Conservation (phyloP, 2,113 vertebrate species). For the Epinephelus moara region DNA sequence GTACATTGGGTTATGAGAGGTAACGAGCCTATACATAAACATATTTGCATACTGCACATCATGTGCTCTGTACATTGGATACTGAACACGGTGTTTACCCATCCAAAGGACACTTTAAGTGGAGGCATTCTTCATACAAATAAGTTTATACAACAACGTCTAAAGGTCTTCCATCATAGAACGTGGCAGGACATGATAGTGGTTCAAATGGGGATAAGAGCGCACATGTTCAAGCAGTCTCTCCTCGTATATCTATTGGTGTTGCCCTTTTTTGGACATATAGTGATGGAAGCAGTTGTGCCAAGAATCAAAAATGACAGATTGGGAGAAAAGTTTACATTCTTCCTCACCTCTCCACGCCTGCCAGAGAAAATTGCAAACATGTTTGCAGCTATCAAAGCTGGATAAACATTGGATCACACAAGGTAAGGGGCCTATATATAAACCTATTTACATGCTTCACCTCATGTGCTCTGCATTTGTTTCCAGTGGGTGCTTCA, state of each 20-base stretch:
- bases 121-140: background rate
- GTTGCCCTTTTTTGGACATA: background rate
- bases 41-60: background rate
- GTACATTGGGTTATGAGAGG: background rate
- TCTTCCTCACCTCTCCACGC: background rate
- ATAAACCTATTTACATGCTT: background rate
- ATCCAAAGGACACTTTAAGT: background rate
- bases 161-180: background rate
- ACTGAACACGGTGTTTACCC: background rate
- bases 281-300: background rate
- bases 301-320: background rate
- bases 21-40: background rate
- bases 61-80: background rate
- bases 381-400: background rate
- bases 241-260: background rate
- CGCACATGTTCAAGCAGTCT: background rate
- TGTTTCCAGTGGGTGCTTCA: background rate
- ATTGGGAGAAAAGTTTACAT: background rate
- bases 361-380: background rate
- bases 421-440: constrained; percentile 12
- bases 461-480: background rate
- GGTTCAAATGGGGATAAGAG: background rate
- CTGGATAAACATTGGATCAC: background rate
- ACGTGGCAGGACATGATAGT: background rate
- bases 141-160: background rate